Conservation (phyloP, 2,113 vertebrate genomes). For the Gadus macrocephalus region DNA sequence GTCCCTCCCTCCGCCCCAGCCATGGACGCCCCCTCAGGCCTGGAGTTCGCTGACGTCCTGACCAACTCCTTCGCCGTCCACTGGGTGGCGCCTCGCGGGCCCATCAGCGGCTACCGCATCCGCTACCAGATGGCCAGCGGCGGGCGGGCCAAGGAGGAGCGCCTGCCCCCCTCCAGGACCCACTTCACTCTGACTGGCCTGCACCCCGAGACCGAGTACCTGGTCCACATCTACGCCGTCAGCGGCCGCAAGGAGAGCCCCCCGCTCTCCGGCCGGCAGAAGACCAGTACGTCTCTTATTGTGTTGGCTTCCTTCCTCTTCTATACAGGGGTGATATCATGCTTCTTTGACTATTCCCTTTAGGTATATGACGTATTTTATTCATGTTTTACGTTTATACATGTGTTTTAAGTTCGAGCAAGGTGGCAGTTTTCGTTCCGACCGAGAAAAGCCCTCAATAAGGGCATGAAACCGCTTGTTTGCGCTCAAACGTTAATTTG, state of each 20-base stretch:
- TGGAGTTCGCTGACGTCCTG: conserved; percentile 87
- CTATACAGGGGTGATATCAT: no score
- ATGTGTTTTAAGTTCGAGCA: no score
- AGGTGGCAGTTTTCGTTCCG: no score
- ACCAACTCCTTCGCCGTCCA: conserved; percentile 91
- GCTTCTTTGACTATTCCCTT: no score
- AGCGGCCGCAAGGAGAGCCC: conserved; percentile 75
- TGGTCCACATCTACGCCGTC: conserved; percentile 81
- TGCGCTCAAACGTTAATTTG: no score
- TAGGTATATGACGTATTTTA: no score
- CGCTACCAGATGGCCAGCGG: conserved; percentile 77
- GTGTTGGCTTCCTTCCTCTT: not conserved
- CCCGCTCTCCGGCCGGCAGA: conserved; percentile 81
- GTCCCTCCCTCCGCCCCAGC: conserved; percentile 60
- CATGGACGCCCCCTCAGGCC: conserved; percentile 84
- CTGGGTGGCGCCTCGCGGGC: conserved; percentile 85
- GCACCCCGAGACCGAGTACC: conserved; percentile 82
- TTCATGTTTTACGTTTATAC: no score
- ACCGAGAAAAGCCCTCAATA: no score
- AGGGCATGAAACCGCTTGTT: no score
- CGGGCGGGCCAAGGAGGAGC: conserved; percentile 82
- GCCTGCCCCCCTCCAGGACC: conserved; percentile 85
- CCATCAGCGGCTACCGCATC: conserved; percentile 82
- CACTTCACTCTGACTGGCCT: conserved; percentile 91
- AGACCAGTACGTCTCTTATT: conserved; percentile 77